Percentiles rank a stretch among this genome's conserved stretches.
Conservation (phyloP, 2,797 vertebrate species). For the Microtus obscurus region DNA sequence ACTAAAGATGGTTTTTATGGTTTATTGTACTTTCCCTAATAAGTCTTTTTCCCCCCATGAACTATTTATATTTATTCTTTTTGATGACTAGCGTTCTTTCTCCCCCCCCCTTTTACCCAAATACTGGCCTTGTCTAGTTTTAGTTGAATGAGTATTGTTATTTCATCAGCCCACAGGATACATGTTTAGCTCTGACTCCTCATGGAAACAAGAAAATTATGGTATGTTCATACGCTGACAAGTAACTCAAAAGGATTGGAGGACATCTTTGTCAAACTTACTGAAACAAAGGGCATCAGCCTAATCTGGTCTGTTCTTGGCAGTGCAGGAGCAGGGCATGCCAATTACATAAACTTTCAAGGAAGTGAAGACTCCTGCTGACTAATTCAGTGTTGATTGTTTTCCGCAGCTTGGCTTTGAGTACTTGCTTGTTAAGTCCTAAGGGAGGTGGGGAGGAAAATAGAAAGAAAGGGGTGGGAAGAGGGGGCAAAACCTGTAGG, state of each 20-base stretch:
- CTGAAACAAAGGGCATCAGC: conserved; percentile 93
- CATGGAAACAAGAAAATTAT: conserved; percentile 74
- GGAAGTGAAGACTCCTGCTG: conserved; percentile 95
- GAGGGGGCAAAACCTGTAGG: conserved; percentile 87
- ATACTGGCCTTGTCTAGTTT: conserved; percentile 43
- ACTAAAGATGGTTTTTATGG: conserved; percentile 8
- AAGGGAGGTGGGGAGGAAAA: conserved; percentile 60
- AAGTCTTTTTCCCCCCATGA: conserved; percentile 7
- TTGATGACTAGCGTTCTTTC: conserved; percentile 30
- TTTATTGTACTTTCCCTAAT: conserved; percentile 13
- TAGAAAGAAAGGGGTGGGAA: conserved; percentile 71
- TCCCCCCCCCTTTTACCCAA: neutral
- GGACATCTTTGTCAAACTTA: conserved; percentile 90
- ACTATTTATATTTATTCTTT: neutral
- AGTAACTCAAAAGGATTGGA: conserved; percentile 83
- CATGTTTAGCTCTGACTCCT: conserved; percentile 47
- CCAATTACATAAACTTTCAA: conserved; percentile 97
- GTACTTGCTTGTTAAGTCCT: conserved; percentile 95
- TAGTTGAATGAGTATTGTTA: conserved; percentile 34
- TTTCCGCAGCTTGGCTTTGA: conserved; percentile 94
- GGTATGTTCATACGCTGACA: conserved; percentile 73
- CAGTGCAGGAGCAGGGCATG: conserved; percentile 92
- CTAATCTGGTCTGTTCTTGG: conserved; percentile 93
- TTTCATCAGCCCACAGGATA: conserved; percentile 38
- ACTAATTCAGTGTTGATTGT: conserved; percentile 96